Conservation (phyloP, 2,113 vertebrate genomes). For the Sakesphorus luctuosus region DNA sequence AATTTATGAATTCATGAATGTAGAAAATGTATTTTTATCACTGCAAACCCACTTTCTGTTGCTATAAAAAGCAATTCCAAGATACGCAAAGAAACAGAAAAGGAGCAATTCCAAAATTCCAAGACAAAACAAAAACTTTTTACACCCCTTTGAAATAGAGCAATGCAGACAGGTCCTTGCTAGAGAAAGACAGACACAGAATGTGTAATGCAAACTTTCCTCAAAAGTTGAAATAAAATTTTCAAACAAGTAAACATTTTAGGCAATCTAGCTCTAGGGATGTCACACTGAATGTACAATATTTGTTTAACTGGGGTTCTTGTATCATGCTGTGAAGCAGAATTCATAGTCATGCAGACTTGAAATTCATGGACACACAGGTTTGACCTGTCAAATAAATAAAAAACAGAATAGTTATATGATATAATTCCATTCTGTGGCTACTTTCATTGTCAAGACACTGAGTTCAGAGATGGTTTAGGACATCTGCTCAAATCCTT, state of each 20-base stretch:
- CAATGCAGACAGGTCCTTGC: not conserved
- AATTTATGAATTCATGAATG: slow-evolving; percentile 21
- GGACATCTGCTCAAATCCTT: not conserved
- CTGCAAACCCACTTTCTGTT: not conserved
- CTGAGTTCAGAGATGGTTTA: not conserved
- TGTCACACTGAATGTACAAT: not conserved
- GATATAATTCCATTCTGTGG: not conserved
- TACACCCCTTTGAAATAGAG: not conserved
- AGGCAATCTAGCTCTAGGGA: not conserved
- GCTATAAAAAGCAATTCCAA: not conserved
- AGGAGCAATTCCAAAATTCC: not conserved
- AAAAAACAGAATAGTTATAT: not conserved
- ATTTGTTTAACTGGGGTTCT: not conserved
- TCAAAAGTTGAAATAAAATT: not conserved
- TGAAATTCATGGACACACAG: not conserved
- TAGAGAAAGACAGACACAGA: not conserved
- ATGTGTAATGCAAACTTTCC: not conserved
- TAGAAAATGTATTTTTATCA: slow-evolving; percentile 10
- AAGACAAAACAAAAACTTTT: not conserved
- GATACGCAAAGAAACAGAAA: not conserved
- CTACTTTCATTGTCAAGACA: not conserved
- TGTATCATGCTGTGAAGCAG: not conserved
- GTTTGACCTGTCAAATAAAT: not conserved
- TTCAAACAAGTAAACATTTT: not conserved
- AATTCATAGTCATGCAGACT: not conserved